Base-by-base conservation (phyloP, 2,888 invertebrate species). In the Hybos culiciformis region DNA sequence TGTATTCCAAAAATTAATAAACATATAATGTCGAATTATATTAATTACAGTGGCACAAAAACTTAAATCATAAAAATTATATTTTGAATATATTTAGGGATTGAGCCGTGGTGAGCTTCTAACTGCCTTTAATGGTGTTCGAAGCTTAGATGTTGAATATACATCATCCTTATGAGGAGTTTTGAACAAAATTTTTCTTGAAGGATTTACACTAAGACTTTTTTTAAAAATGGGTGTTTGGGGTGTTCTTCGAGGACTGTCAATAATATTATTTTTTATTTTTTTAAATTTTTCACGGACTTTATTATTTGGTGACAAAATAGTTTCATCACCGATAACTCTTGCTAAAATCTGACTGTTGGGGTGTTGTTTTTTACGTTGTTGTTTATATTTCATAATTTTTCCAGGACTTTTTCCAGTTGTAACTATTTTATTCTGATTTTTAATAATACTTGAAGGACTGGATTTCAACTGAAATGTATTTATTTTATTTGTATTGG, bases 381-480 rank as follows among this genome's bases (percentile, higher is more conserved):
- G 31, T 20, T 49, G 43, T 11, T 49, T 48, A 12, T 51, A 41
- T 37, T 53, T 54, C 14, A 52, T 49, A 24, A 50, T 44, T 24
- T 41, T 46, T 1, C 53, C 52, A 0, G 53, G 54, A 42, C 53
- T 54, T 39, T 49, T 52, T 14, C 45, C 29, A n/a, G n/a, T n/a
- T n/a, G n/a, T n/a, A n/a, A n/a, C n/a, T n/a, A n/a, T n/a, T n/a
- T n/a, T n/a, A 8, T 31, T 38, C 20, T 44, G 46, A 12, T 44
- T 47, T 26, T 57, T 59, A 44, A 50, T 49, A 2, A 45, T 38
- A 14, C 49, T 47, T 8, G 46, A 46, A 9, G 42, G 9, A 19
- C 4, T 32, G 31, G 42, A 24, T 6, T n/a, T 19, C 4, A 7
- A 32, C 32, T 3, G 14, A 15, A n/a, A 24, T 20, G 11, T 3